These are phyloP conservation scores for Bubo bubo DNA, from an alignment of 2,113 vertebrate genomes.

Conservation along the genomic window DNA sequence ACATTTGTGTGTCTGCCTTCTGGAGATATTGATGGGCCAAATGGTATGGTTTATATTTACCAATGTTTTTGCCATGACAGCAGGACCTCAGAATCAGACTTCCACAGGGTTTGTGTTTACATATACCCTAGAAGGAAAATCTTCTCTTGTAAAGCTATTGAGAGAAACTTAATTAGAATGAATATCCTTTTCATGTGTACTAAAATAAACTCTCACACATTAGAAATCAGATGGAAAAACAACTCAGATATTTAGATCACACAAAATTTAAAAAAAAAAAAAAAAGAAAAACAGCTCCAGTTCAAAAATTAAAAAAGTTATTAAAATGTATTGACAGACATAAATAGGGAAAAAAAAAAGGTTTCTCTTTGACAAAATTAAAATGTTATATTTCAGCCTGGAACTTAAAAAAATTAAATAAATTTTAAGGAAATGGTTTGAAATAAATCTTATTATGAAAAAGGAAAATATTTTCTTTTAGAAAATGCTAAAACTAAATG, in stretches of 20 bases:
- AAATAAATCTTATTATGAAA: background rate
- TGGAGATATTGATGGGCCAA: background rate
- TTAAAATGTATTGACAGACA: background rate
- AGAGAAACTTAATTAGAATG: background rate
- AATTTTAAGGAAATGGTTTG: background rate
- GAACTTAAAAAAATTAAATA: background rate
- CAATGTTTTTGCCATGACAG: background rate
- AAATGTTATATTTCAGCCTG: background rate
- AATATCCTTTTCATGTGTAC: background rate
- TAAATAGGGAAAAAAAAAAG: fast-evolving
- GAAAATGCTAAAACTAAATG: background rate
- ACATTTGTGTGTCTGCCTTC: background rate
- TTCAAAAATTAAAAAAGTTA: background rate
- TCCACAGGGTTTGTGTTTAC: background rate
- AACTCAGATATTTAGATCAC: background rate
- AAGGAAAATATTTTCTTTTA: background rate
- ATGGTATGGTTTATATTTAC: background rate
- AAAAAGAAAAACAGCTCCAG: background rate
- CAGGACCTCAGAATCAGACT: background rate
- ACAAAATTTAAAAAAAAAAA: fast-evolving
- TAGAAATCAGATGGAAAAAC: background rate
- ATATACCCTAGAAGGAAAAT: background rate
- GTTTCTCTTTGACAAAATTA: background rate
- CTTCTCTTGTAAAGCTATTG: background rate
- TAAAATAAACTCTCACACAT: background rate